Evolutionary conservation across 2,797 vertebrate genomes (phyloP).

Genomic region (Amniataba percoides): DNA sequence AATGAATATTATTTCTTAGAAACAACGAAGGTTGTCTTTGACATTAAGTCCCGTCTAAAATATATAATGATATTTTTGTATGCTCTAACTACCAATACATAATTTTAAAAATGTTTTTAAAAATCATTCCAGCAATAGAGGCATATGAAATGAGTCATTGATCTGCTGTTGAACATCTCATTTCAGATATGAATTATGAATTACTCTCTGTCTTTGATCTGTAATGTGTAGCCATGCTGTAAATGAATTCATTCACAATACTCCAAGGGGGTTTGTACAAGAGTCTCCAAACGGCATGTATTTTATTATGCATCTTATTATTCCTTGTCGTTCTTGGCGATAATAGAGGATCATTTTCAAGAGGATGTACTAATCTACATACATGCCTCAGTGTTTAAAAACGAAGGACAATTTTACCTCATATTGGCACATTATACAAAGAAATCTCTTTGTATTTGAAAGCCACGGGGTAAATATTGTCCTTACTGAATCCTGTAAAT

Average conservation of each 20-base stretch:
- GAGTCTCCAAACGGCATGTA: not conserved
- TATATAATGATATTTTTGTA: not conserved
- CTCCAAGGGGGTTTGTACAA: not conserved
- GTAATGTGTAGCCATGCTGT: slow-evolving; percentile 4
- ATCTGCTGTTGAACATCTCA: slow-evolving; percentile 2
- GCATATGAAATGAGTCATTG: not conserved
- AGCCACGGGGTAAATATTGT: not conserved
- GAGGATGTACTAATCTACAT: not conserved
- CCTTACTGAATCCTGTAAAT: not conserved
- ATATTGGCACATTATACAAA: not conserved
- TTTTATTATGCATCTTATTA: slow-evolving; percentile 12
- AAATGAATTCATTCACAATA: slow-evolving; percentile 1
- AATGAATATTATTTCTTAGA: not conserved
- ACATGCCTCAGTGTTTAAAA: not conserved
- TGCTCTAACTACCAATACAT: not conserved
- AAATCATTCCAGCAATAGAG: not conserved
- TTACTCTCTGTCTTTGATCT: not conserved
- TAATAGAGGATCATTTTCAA: not conserved
- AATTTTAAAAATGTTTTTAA: not conserved
- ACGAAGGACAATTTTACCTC: not conserved
- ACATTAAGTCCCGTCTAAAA: not conserved
- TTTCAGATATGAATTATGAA: slow-evolving; percentile 4
- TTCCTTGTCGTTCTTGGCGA: not conserved
- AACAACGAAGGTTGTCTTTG: not conserved
- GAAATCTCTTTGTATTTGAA: not conserved